A percentile compares a stretch with the other conserved stretches of the same genome.
Conservation (phyloP, 2,888 invertebrate genomes). For the Polyommatus icarus region DNA sequence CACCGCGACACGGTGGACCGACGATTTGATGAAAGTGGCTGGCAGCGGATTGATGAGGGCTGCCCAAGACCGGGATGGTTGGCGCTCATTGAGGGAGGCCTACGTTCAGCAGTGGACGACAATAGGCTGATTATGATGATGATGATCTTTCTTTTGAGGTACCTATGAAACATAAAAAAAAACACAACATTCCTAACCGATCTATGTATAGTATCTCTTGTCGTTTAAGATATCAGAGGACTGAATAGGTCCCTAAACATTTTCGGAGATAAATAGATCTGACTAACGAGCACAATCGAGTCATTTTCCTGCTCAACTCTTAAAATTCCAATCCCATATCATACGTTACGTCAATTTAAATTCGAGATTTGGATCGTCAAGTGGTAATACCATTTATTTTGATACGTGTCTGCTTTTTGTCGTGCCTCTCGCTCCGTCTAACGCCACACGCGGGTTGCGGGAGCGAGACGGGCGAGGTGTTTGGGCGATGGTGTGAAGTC, state of each 20-base stretch:
- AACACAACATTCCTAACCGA: not conserved
- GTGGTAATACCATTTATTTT: slow-evolving; percentile 59
- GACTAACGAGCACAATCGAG: not conserved
- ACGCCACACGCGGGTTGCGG: slow-evolving; percentile 18
- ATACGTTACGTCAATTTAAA: slow-evolving; percentile 63
- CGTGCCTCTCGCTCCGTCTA: not conserved
- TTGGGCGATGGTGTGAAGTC: slow-evolving; percentile 72
- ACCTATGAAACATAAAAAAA: too few relatives aligned
- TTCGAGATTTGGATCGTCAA: slow-evolving; percentile 53
- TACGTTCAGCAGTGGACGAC: too few relatives aligned
- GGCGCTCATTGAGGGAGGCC: too few relatives aligned
- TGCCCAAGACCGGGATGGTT: too few relatives aligned
- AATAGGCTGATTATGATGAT: too few relatives aligned
- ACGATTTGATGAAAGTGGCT: too few relatives aligned
- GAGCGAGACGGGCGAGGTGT: slow-evolving; percentile 41
- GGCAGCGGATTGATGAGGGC: too few relatives aligned
- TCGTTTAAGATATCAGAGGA: not conserved
- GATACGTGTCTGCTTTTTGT: slow-evolving; percentile 45
- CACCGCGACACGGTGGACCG: too few relatives aligned
- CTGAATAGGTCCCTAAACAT: not conserved
- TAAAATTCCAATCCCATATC: slow-evolving; percentile 57
- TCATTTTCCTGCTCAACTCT: slow-evolving; percentile 39
- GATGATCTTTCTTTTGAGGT: too few relatives aligned
- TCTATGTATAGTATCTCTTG: not conserved
- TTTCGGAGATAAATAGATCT: not conserved